Conservation (phyloP, 2,888 invertebrate species). For the Sthenelais limicola region DNA sequence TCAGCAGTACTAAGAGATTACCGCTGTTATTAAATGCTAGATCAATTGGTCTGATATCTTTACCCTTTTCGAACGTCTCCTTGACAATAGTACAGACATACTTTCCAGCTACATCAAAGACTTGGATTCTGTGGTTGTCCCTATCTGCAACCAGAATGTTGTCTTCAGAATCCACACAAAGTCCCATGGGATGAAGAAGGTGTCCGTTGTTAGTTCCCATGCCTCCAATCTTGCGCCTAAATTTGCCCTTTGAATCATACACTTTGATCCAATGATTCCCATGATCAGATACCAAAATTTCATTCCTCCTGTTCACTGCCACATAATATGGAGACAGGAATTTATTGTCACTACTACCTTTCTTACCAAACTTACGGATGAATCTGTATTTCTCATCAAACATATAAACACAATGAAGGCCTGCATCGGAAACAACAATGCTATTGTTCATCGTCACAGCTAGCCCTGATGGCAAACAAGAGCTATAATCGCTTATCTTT, state of each 20-base stretch:
- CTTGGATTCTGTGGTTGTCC: slow-evolving; percentile 63
- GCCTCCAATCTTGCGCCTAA: slow-evolving; percentile 59
- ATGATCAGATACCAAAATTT: slow-evolving; percentile 64
- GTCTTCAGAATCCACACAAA: slow-evolving; percentile 58
- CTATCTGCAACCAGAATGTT: slow-evolving; percentile 67
- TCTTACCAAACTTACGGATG: slow-evolving; percentile 61
- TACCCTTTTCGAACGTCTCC: slow-evolving; percentile 58
- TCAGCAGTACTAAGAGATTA: slow-evolving; percentile 16
- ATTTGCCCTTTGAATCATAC: slow-evolving; percentile 59
- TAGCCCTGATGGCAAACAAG: slow-evolving; percentile 56
- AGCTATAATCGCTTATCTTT: not conserved
- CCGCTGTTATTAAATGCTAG: slow-evolving; percentile 57
- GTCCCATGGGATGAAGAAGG: slow-evolving; percentile 60
- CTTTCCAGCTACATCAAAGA: slow-evolving; percentile 58
- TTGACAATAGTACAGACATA: slow-evolving; percentile 56
- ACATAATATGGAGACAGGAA: slow-evolving; percentile 60
- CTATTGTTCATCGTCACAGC: slow-evolving; percentile 55
- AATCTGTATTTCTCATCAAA: slow-evolving; percentile 61
- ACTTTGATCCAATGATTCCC: slow-evolving; percentile 61
- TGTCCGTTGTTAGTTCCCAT: slow-evolving; percentile 56
- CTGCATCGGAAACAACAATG: slow-evolving; percentile 58
- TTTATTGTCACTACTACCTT: slow-evolving; percentile 61
- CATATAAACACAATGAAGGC: slow-evolving; percentile 53
- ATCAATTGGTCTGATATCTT: slow-evolving; percentile 56
- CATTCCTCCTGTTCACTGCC: slow-evolving; percentile 57